A percentile compares a stretch with the other conserved stretches of the same genome.
phyloP scores from a whole-genome alignment of 2,113 vertebrate species.

The Chaetura pelagica region DNA sequence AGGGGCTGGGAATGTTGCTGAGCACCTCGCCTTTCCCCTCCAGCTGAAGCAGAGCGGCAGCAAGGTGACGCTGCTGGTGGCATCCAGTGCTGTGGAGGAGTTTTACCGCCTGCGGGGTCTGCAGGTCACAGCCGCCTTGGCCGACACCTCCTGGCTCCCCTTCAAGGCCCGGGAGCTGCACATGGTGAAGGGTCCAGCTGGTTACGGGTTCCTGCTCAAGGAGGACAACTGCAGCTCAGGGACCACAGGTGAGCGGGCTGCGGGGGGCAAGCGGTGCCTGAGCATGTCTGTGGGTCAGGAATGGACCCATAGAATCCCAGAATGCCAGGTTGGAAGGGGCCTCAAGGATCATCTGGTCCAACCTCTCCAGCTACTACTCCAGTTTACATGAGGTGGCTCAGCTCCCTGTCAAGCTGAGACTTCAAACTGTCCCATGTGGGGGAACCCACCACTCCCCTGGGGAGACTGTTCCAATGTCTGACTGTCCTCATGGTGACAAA shows the following conservation, averaged over 20 bases:
- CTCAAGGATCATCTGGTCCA: no score
- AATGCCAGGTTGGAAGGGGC: no score
- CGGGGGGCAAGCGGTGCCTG: background rate
- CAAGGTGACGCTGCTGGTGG: slow-evolving; percentile 86
- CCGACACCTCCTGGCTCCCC: slow-evolving; percentile 81
- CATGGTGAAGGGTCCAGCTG: slow-evolving; percentile 80
- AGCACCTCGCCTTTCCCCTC: background rate
- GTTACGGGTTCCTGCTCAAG: slow-evolving; percentile 91
- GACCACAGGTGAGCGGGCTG: slow-evolving; percentile 74
- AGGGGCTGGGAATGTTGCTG: fast-evolving
- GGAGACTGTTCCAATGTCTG: no score
- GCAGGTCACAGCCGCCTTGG: slow-evolving; percentile 80
- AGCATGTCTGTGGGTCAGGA: background rate
- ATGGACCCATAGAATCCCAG: no score
- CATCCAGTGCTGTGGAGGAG: slow-evolving; percentile 81
- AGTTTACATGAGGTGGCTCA: no score
- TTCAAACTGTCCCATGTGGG: no score
- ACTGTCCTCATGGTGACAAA: no score
- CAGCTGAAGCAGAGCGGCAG: slow-evolving; percentile 83
- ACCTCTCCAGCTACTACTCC: no score
- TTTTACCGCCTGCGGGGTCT: slow-evolving; percentile 79
- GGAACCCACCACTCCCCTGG: no score
- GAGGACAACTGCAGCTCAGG: slow-evolving; percentile 80
- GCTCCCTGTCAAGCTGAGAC: no score
- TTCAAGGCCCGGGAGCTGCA: slow-evolving; percentile 81